These are phyloP conservation scores for Acronicta leporina DNA, from an alignment of 2,888 invertebrate genomes.

Conservation along the genomic window DNA sequence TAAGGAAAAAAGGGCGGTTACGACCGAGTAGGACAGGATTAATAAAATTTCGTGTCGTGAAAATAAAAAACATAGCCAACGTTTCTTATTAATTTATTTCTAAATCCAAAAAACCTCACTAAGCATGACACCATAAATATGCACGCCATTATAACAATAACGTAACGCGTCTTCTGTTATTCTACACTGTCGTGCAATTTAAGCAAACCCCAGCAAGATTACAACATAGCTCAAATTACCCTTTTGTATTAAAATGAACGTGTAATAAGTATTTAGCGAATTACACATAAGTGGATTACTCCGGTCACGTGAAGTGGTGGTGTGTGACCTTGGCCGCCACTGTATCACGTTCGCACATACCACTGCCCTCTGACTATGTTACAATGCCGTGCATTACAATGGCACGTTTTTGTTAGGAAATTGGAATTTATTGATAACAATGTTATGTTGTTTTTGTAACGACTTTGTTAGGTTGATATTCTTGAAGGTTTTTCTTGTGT, in stretches of 20 bases:
- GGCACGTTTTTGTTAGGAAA: conserved; percentile 46
- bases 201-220: conserved; percentile 13
- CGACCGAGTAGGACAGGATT: no score
- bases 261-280: conserved; percentile 34
- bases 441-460: conserved; percentile 12
- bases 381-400: conserved; percentile 35
- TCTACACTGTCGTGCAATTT: conserved; percentile 25
- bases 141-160: conserved; percentile 1
- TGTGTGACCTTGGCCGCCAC: conserved; percentile 55
- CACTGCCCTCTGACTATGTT: conserved; percentile 41
- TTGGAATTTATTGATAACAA: conserved; percentile 40
- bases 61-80: no score
- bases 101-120: no score
- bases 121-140: not conserved
- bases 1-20: no score
- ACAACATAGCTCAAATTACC: conserved; percentile 32
- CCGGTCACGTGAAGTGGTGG: conserved; percentile 51
- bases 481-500: not conserved
- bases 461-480: conserved; percentile 9
- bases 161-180: conserved; percentile 3
- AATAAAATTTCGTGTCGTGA: no score
- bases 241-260: conserved; percentile 14
- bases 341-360: conserved; percentile 52
- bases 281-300: conserved; percentile 51
- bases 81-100: no score